These are phyloP conservation scores for Notodonta ziczac DNA, from an alignment of 2,888 invertebrate species.

Conservation along the genomic window DNA sequence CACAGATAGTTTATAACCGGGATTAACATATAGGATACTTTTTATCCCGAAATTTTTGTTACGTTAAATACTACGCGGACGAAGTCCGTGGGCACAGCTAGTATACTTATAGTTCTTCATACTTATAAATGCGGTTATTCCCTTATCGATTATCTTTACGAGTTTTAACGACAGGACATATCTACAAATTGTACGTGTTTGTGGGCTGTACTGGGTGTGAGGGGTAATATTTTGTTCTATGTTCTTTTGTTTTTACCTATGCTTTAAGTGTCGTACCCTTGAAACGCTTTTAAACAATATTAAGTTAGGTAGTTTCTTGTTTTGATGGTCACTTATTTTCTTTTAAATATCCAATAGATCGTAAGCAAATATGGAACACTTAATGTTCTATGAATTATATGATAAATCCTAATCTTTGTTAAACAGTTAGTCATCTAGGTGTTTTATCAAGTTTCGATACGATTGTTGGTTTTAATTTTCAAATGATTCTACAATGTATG, in stretches of 20 bases:
- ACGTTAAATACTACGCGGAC: too few species aligned
- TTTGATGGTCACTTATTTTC: neutral
- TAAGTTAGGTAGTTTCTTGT: neutral
- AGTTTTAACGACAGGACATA: too few species aligned
- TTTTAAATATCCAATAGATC: neutral
- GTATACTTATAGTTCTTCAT: neutral
- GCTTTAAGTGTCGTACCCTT: neutral
- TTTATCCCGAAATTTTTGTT: too few species aligned
- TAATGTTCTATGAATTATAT: neutral
- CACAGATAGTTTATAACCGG: too few species aligned
- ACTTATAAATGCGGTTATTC: neutral
- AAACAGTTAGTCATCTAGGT: neutral
- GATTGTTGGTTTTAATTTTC: slow-evolving; percentile 10
- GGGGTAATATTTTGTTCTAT: too few species aligned
- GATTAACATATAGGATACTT: too few species aligned
- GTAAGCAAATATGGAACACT: neutral
- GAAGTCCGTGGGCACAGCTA: too few species aligned
- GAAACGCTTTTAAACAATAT: neutral
- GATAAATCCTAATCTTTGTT: neutral
- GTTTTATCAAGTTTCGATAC: neutral
- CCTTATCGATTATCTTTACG: too few species aligned
- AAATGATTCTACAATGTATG: slow-evolving; percentile 21
- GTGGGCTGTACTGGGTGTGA: too few species aligned
- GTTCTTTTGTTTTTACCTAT: too few species aligned
- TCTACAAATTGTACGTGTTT: too few species aligned